These are phyloP conservation scores for Trematomus loennbergii DNA, from an alignment of 2,113 vertebrate genomes.

Conservation along the genomic window DNA sequence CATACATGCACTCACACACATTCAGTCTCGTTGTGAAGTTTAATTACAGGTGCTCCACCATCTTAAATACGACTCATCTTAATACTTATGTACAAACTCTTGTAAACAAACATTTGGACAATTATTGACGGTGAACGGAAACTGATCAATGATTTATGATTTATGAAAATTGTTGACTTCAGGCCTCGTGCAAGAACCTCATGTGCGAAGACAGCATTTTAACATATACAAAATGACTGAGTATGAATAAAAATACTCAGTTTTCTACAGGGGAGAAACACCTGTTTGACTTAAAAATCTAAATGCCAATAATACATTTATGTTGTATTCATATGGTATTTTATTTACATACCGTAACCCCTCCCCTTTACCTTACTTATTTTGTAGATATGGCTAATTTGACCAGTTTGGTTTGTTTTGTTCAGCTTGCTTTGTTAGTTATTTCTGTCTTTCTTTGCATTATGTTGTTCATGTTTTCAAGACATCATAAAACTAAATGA, in stretches of 20 bases:
- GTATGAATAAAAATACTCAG: not conserved
- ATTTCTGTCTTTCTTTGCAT: no score
- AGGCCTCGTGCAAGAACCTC: slow-evolving; percentile 9
- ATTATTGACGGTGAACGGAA: not conserved
- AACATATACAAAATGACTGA: not conserved
- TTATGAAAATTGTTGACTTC: not conserved
- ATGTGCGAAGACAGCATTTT: not conserved
- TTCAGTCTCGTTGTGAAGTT: slow-evolving; percentile 23
- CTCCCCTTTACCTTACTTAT: no score
- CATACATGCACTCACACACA: not conserved
- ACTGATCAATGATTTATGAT: not conserved
- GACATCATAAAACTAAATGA: no score
- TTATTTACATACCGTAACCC: no score
- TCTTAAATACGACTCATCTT: slow-evolving; percentile 11
- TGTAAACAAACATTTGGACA: not conserved
- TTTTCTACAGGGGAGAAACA: not conserved
- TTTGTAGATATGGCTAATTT: no score
- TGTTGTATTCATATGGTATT: not conserved
- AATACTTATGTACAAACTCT: not conserved
- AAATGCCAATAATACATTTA: not conserved
- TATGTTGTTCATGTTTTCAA: no score
- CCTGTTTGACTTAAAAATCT: not conserved
- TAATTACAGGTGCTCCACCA: slow-evolving; percentile 15
- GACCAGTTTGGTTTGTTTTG: no score
- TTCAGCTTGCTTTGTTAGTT: no score